Conservation (phyloP, 2,113 vertebrate species). For the Elachura formosa region DNA sequence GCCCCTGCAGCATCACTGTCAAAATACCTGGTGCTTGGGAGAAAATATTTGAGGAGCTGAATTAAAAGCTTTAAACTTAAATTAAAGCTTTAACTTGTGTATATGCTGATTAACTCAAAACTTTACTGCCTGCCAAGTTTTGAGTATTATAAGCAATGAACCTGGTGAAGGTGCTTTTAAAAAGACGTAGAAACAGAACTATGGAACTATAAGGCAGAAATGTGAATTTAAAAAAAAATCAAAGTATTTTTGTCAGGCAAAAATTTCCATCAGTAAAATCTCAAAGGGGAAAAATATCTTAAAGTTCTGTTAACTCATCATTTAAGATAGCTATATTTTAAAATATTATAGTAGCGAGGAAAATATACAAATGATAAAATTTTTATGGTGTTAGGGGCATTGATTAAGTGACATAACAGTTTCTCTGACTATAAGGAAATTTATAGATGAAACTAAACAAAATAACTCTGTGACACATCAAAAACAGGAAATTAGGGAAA, state of each 20-base stretch:
- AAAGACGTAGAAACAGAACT: neutral
- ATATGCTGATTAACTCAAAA: neutral
- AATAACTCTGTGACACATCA: neutral
- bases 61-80: neutral
- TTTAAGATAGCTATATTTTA: neutral
- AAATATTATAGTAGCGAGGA: neutral
- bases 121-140: neutral
- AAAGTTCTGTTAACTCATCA: neutral
- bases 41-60: neutral
- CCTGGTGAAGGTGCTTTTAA: neutral
- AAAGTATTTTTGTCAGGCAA: neutral
- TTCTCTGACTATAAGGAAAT: neutral
- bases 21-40: neutral
- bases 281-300: neutral
- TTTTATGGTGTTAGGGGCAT: neutral
- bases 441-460: neutral
- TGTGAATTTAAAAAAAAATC: neutral
- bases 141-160: neutral
- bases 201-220: neutral
- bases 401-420: neutral
- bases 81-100: neutral
- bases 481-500: neutral
- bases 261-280: neutral
- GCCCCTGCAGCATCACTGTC: neutral
- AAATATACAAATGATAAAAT: neutral